Base-by-base conservation (phyloP, 2,113 vertebrate genomes). In the Cephalopterus ornatus region DNA sequence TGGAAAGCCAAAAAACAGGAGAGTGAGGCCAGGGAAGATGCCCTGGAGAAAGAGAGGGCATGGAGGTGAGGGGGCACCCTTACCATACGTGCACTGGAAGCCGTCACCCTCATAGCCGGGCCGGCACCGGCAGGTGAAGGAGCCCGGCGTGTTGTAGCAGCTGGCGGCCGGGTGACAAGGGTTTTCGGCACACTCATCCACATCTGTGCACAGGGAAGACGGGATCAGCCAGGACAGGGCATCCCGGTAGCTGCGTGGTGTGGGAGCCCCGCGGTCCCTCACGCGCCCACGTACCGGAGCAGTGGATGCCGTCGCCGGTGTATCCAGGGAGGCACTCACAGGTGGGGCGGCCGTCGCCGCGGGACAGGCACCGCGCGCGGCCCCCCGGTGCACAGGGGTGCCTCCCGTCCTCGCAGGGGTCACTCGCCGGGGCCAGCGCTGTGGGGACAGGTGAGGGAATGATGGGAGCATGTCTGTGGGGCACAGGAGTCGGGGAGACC, bases 101-200 rank as follows among this genome's bases (percentile, higher is more conserved):
- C 99, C 99, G 5, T 99, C 98, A 0, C 99, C 99, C 0, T 92
- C 92, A 33, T 98, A 99, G 6, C 98, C 98, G 0, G 97, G 91
- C 39, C 82, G 97, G 97, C 99, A 99, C 30, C 3, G 98, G 95
- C 99, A 99, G 42, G 98, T 97, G 97, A 99, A 99, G 88, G 99
- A 99, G 86, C 99, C 96, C 0, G 44, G 88, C 0, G 58, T 35
- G 85, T 96, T 96, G 93, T 93, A 35, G 96, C 99, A 99, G 93
- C 96, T 20, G 58, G 98, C 99, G 0, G 96, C 97, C 1, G 93
- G 73, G 91, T 99, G 98, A 82, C 99, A 99, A 2, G 98, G 98
- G 82, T 97, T 98, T 30, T 98, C 96, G 1, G 74, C 76, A 44
- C 99, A 99, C 79, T 99, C 99, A 11, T 99, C 98, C 14, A 98